Conservation (phyloP, 2,888 invertebrate genomes). For the Anthophora plumipes region DNA sequence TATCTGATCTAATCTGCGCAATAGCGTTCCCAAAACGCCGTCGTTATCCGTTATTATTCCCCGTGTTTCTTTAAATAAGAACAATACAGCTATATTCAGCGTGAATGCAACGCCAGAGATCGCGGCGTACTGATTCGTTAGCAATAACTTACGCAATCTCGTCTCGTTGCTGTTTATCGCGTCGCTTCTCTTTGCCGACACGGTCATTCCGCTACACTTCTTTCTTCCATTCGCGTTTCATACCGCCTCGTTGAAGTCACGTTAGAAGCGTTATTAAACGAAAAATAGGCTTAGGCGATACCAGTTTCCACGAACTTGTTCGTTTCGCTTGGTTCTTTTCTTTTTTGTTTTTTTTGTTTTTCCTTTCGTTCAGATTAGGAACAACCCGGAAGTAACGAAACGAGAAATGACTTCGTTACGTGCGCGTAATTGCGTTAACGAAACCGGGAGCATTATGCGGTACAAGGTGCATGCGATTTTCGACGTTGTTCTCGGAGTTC, state of each 20-base stretch:
- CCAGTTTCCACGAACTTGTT: not conserved
- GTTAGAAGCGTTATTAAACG: slow-evolving; percentile 10
- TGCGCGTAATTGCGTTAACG: slow-evolving; percentile 53
- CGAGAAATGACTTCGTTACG: slow-evolving; percentile 9
- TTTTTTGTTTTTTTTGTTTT: too few species aligned
- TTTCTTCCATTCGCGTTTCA: not conserved
- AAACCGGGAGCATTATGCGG: slow-evolving; percentile 20
- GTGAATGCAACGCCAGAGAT: slow-evolving; percentile 45
- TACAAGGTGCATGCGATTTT: not conserved
- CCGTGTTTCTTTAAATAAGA: slow-evolving; percentile 53
- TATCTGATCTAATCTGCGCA: slow-evolving; percentile 68
- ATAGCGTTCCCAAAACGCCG: slow-evolving; percentile 45
- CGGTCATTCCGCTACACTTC: too few species aligned
- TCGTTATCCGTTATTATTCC: slow-evolving; percentile 56
- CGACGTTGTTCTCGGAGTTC: not conserved
- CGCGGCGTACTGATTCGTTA: slow-evolving; percentile 22
- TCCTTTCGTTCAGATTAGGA: not conserved
- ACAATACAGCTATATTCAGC: slow-evolving; percentile 36
- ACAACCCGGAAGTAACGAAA: not conserved
- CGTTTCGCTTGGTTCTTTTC: too few species aligned
- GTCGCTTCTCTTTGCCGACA: not conserved
- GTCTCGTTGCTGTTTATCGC: not conserved
- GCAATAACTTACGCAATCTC: slow-evolving; percentile 34
- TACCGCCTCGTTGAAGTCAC: not conserved
- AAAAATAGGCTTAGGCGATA: not conserved